Base-by-base conservation (phyloP, 2,888 invertebrate genomes). In the Esperia sulphurella region DNA sequence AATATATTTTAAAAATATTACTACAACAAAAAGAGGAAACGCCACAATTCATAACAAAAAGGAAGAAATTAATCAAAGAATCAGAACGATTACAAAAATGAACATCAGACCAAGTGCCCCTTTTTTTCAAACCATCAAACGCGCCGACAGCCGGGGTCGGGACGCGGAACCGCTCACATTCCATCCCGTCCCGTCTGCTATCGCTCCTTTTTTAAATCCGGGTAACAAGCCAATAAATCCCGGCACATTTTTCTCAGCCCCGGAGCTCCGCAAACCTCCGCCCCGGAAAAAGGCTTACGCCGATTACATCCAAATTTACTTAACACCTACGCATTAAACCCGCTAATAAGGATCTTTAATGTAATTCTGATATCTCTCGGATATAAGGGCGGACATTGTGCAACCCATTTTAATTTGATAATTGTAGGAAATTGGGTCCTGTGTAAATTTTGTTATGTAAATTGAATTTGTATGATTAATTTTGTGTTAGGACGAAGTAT, bases 251-350 rank as follows among this genome's bases (percentile, higher is more conserved):
- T 87, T 87, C 74, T 67, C 71, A 65, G 66, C 63, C 74, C 35
- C 71, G 41, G 61, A 57, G 52, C 52, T 51, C 60, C 58, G 57
- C 46, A 49, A 52, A 63, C 50, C 53, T 51, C 71, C 71, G 68
- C 71, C 68, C 68, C 72, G 67, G 68, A 70, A 82, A 85, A 89
- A 83, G 85, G 83, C 79, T 88, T 82, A 83, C 71, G 75, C 71
- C 80, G 87, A 89, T 90, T 88, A 90, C 88, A 87, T 75, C 70
- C 82, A 88, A 90, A 90, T 90, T 89, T 90, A 90, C 90, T 90
- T 89, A 90, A 87, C 90, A 88, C 88, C 80, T 78, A 81, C 82
- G 75, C 81, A 80, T 83, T 85, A 80, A 80, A 75, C 75, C 74
- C 71, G 71, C 71, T 86, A 85, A 87, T 87, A 79, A 85, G 82